Evolutionary conservation across 2,113 vertebrate species (phyloP).

Genomic region (Platanista minor): DNA sequence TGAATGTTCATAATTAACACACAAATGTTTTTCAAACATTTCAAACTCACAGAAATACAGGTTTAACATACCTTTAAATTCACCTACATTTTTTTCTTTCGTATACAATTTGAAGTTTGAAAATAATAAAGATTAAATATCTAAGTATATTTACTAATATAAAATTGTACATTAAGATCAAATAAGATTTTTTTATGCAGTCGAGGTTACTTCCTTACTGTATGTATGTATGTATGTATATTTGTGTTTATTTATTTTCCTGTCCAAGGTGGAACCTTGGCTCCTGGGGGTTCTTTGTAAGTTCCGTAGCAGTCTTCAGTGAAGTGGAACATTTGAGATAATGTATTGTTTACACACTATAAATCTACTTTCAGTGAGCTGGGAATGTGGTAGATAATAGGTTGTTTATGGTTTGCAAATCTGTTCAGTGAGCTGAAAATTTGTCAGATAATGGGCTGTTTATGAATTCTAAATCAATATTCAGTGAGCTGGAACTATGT

Average conservation of each 20-base stretch:
- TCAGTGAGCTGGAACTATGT: constrained; percentile 84
- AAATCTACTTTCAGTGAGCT: constrained; percentile 83
- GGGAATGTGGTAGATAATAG: constrained; percentile 84
- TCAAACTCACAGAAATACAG: not conserved
- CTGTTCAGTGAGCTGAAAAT: constrained; percentile 85
- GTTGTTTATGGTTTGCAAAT: constrained; percentile 89
- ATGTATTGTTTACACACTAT: constrained; percentile 82
- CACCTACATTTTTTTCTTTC: not conserved
- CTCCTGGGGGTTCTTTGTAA: constrained; percentile 48
- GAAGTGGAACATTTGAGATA: constrained; percentile 76
- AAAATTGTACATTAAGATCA: not conserved
- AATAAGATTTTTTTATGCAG: not conserved
- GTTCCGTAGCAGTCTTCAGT: constrained; percentile 60
- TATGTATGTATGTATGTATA: too few relatives aligned
- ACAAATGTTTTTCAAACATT: not conserved
- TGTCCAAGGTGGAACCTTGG: constrained; percentile 21
- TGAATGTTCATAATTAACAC: not conserved
- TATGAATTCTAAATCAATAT: constrained; percentile 86
- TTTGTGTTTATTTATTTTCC: not conserved
- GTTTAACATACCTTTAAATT: not conserved
- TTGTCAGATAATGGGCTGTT: constrained; percentile 83
- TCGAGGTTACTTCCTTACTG: not conserved
- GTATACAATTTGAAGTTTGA: not conserved
- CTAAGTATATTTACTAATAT: not conserved
- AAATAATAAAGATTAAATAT: not conserved